phyloP scores from a whole-genome alignment of 2,888 invertebrate genomes.

The Himalopsyche tibetana region DNA sequence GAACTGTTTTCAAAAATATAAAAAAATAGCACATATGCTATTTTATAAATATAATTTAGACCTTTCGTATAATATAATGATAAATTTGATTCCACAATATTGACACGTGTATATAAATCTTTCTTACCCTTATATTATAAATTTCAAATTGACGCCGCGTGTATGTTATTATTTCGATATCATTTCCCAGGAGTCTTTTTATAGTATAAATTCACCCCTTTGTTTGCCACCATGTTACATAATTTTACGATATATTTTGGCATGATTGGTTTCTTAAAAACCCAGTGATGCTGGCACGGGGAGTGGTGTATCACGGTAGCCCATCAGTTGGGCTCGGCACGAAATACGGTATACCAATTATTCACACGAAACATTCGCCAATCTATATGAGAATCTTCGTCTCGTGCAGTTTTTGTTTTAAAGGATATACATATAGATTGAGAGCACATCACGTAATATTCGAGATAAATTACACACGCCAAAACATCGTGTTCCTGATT shows the following conservation, averaged over 20 bases:
- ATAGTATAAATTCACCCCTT: no score
- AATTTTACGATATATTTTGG: conserved; percentile 13
- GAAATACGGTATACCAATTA: conserved; percentile 14
- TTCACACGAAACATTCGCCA: conserved; percentile 14
- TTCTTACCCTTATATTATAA: no score
- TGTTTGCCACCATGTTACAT: neutral
- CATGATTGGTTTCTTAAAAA: conserved; percentile 27
- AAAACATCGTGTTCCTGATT: conserved; percentile 11
- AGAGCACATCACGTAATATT: conserved; percentile 11
- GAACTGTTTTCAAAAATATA: no score
- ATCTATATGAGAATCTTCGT: conserved; percentile 38
- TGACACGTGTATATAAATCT: no score
- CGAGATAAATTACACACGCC: neutral
- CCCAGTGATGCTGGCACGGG: neutral
- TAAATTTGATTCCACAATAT: no score
- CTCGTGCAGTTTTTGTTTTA: conserved; percentile 41
- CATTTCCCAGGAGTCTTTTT: no score
- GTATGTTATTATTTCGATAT: no score
- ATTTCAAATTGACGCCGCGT: no score
- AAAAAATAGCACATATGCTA: no score
- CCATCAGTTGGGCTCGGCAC: neutral
- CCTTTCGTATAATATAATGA: no score
- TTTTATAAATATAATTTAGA: no score
- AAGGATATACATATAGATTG: conserved; percentile 5
- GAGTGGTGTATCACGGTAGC: conserved; percentile 38